phyloP scores from a whole-genome alignment of 2,113 vertebrate species.

The Barnardius zonarius region DNA sequence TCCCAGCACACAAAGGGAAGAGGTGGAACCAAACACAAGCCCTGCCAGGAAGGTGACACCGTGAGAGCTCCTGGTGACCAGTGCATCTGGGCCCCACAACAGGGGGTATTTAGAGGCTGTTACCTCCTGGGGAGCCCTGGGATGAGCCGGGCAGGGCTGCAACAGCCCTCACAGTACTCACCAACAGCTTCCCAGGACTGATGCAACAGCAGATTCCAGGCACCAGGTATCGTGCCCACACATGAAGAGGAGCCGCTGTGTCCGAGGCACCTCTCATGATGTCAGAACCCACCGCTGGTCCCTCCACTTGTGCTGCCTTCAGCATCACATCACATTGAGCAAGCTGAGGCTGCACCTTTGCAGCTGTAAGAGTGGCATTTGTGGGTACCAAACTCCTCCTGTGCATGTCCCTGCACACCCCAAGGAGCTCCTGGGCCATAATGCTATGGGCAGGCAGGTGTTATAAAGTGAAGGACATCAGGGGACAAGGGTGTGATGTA shows the following conservation, averaged over 20 bases:
- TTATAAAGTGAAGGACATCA: background rate
- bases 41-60: background rate
- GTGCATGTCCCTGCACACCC: rapidly evolving
- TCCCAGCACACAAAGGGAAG: background rate
- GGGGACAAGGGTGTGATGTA: background rate
- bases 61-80: background rate
- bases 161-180: background rate
- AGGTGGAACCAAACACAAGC: background rate
- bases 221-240: rapidly evolving
- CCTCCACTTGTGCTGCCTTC: background rate
- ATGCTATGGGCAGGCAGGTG: rapidly evolving
- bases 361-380: background rate
- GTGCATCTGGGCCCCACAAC: background rate
- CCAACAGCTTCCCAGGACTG: background rate
- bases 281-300: rapidly evolving
- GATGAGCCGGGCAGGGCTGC: background rate
- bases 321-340: rapidly evolving
- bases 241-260: background rate
- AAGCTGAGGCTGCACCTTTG: background rate
- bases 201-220: background rate
- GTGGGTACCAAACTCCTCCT: background rate
- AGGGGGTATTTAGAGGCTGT: background rate
- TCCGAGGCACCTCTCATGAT: background rate
- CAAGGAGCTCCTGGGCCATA: background rate
- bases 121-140: background rate